phyloP scores from a whole-genome alignment of 2,888 invertebrate genomes.

The Punctoribates punctum region DNA sequence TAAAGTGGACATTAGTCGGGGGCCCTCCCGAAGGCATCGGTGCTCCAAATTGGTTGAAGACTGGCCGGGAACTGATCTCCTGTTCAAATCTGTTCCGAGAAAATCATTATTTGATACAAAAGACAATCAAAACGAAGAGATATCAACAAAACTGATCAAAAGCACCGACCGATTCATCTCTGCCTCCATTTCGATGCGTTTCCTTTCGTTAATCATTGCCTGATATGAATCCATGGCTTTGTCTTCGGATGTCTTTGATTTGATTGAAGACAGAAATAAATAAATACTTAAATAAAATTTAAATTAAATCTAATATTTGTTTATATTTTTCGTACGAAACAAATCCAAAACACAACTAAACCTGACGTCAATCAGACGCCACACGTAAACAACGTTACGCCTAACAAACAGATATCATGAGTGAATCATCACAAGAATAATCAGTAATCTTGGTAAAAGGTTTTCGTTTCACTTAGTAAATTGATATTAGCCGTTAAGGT shows the following conservation, averaged over 20 bases:
- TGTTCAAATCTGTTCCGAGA: not conserved
- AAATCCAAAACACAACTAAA: too few species aligned
- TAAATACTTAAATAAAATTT: not conserved
- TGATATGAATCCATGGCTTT: not conserved
- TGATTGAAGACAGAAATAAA: not conserved
- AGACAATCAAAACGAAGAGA: not conserved
- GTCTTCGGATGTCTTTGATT: not conserved
- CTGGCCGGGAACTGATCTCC: conserved; percentile 38
- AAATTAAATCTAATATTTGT: not conserved
- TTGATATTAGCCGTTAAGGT: too few species aligned
- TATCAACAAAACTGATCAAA: not conserved
- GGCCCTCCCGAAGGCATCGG: conserved; percentile 34
- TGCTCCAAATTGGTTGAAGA: conserved; percentile 37
- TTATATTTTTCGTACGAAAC: not conserved
- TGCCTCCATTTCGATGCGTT: conserved; percentile 70
- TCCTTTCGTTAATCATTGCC: conserved; percentile 42
- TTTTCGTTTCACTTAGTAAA: too few species aligned
- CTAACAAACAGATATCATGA: too few species aligned
- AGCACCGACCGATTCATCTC: conserved; percentile 73
- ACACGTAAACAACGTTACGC: too few species aligned
- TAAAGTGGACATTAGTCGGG: conserved; percentile 57
- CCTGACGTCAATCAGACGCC: too few species aligned
- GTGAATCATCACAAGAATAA: too few species aligned
- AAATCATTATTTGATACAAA: not conserved
- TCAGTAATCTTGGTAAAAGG: too few species aligned